Percentiles rank a stretch among this genome's conserved stretches.
Conservation (phyloP, 2,888 invertebrate species). For the Sicus ferrugineus region DNA sequence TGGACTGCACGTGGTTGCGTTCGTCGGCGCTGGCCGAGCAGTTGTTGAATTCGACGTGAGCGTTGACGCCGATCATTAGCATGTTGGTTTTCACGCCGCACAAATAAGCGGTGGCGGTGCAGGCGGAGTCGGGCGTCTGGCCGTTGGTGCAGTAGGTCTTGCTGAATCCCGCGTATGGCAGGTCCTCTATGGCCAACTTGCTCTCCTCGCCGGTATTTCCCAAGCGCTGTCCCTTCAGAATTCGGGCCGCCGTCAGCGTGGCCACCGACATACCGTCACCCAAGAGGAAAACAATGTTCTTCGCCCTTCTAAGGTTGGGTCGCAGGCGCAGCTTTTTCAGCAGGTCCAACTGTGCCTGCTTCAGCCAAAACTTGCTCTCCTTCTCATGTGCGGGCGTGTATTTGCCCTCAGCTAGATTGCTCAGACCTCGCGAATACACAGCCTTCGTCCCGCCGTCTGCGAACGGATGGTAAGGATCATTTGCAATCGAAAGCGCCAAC, state of each 20-base stretch:
- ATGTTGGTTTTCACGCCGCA: conserved; percentile 76
- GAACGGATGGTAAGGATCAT: conserved; percentile 5
- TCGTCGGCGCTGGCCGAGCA: conserved; percentile 70
- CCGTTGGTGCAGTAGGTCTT: conserved; percentile 73
- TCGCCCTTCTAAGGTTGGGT: conserved; percentile 46
- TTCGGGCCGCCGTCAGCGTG: conserved; percentile 73
- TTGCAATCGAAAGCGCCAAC: not conserved
- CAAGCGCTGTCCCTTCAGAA: conserved; percentile 71
- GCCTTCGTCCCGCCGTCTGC: not conserved
- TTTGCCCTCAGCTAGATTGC: conserved; percentile 23
- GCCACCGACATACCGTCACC: conserved; percentile 77
- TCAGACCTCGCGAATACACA: too few relatives aligned
- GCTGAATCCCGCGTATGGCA: conserved; percentile 71
- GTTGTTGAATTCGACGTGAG: conserved; percentile 70
- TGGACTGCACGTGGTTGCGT: conserved; percentile 71
- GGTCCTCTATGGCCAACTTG: conserved; percentile 70
- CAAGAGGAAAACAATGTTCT: conserved; percentile 56
- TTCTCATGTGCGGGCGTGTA: conserved; percentile 42
- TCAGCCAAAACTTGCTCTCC: conserved; percentile 46
- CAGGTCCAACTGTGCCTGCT: conserved; percentile 49
- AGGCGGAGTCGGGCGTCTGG: conserved; percentile 79
- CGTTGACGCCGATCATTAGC: conserved; percentile 76
- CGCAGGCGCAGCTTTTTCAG: conserved; percentile 38
- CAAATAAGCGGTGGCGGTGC: conserved; percentile 62
- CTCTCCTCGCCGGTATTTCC: conserved; percentile 70